Conservation (phyloP, 2,113 vertebrate species). For the Poeciliopsis occidentalis region DNA sequence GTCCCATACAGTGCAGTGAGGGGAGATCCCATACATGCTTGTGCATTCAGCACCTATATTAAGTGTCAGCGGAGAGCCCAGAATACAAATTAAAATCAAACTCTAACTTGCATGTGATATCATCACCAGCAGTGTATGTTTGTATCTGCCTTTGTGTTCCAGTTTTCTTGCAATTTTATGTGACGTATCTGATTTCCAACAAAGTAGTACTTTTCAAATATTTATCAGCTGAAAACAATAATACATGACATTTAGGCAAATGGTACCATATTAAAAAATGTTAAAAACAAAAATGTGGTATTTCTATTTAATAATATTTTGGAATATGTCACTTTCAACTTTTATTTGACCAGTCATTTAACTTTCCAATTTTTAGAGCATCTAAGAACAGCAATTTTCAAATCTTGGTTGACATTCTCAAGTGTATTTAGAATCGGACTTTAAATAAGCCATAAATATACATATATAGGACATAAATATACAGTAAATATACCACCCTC, state of each 20-base stretch:
- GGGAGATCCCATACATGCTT: slow-evolving; percentile 59
- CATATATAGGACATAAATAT: too few relatives aligned
- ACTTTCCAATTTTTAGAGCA: too few relatives aligned
- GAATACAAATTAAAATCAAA: slow-evolving; percentile 48
- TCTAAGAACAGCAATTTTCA: too few relatives aligned
- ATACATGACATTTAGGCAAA: slow-evolving; percentile 62
- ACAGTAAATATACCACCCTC: too few relatives aligned
- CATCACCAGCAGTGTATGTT: slow-evolving; percentile 9
- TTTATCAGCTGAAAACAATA: slow-evolving; percentile 64
- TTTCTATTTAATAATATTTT: too few relatives aligned
- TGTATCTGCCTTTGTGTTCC: slow-evolving; percentile 1
- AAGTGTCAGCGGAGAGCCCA: slow-evolving; percentile 32
- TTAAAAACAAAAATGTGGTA: too few relatives aligned
- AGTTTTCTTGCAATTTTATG: slow-evolving; percentile 47
- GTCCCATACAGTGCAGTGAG: slow-evolving; percentile 37
- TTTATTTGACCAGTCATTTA: too few relatives aligned
- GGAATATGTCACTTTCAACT: too few relatives aligned
- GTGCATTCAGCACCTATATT: slow-evolving; percentile 56
- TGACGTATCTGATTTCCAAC: slow-evolving; percentile 46
- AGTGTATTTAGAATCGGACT: too few relatives aligned
- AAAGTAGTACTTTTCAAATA: slow-evolving; percentile 40
- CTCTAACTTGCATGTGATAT: slow-evolving; percentile 48
- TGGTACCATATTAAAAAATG: slow-evolving; percentile 55
- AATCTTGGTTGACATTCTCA: too few relatives aligned
- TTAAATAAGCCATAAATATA: too few relatives aligned